phyloP scores from a whole-genome alignment of 2,113 vertebrate genomes.

The Typhlomys cinereus region DNA sequence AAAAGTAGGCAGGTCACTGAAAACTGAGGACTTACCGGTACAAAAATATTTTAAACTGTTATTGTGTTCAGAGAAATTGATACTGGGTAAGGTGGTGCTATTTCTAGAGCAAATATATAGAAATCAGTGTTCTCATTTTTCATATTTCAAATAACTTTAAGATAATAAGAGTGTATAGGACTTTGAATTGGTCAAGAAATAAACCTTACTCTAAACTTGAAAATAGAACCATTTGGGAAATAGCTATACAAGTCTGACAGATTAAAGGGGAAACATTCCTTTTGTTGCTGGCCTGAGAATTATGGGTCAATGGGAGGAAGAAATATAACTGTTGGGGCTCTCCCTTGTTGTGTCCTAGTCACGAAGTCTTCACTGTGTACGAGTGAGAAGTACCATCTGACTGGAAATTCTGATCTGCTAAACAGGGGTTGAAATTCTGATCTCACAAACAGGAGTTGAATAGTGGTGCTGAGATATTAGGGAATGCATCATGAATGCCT shows the following conservation, averaged over 20 bases:
- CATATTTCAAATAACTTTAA: slow-evolving; percentile 35
- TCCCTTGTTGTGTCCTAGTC: background rate
- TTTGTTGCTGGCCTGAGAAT: slow-evolving; percentile 23
- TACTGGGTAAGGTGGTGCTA: background rate
- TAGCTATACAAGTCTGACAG: background rate
- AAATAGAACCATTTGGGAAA: background rate
- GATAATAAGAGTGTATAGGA: background rate
- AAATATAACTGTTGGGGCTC: background rate
- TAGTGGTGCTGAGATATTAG: background rate
- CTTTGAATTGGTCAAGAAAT: slow-evolving; percentile 2
- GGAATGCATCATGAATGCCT: background rate
- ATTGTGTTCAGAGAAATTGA: background rate
- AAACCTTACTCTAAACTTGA: background rate
- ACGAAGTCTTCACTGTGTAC: background rate
- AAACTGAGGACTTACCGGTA: background rate
- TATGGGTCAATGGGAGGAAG: background rate
- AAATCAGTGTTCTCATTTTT: slow-evolving; percentile 16
- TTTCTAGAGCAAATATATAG: background rate
- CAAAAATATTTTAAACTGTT: background rate
- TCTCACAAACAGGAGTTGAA: background rate
- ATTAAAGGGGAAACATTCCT: background rate
- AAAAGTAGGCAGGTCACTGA: background rate
- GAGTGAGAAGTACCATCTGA: background rate
- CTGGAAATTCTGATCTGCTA: background rate
- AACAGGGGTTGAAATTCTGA: too few species aligned